These are phyloP conservation scores for Clarias pachynema DNA, from an alignment of 2,797 vertebrate genomes.

Conservation along the genomic window DNA sequence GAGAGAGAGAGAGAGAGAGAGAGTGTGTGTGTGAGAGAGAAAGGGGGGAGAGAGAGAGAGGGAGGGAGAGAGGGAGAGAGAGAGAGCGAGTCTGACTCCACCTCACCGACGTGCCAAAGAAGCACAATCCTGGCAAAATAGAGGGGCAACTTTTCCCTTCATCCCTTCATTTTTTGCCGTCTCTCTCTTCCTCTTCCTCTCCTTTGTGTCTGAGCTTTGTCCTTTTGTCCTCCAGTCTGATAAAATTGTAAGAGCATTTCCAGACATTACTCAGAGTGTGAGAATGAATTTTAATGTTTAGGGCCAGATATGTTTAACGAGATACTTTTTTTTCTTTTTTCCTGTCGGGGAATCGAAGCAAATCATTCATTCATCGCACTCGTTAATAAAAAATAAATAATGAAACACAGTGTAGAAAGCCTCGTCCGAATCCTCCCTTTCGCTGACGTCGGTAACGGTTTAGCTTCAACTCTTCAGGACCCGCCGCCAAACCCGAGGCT, in stretches of 20 bases:
- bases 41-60: no score
- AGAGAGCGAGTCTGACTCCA: slow-evolving; percentile 27
- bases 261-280: slow-evolving; percentile 10
- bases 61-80: slow-evolving; percentile 3
- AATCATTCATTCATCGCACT: neutral
- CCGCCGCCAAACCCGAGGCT: no score
- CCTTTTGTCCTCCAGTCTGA: slow-evolving; percentile 59
- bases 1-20: slow-evolving; percentile 37
- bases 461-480: no score
- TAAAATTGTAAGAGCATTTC: neutral
- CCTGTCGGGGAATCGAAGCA: neutral
- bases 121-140: slow-evolving; percentile 4
- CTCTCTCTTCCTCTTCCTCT: slow-evolving; percentile 19
- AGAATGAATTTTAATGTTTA: slow-evolving; percentile 1
- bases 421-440: neutral
- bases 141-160: slow-evolving; percentile 25
- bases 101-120: slow-evolving; percentile 23
- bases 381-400: neutral
- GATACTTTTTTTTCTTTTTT: neutral
- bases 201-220: slow-evolving; percentile 55
- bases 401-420: neutral
- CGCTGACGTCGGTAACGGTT: no score
- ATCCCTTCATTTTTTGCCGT: slow-evolving; percentile 20
- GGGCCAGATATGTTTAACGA: no score
- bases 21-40: no score